Conservation (phyloP, 2,797 vertebrate species). For the Macropodus opercularis region DNA sequence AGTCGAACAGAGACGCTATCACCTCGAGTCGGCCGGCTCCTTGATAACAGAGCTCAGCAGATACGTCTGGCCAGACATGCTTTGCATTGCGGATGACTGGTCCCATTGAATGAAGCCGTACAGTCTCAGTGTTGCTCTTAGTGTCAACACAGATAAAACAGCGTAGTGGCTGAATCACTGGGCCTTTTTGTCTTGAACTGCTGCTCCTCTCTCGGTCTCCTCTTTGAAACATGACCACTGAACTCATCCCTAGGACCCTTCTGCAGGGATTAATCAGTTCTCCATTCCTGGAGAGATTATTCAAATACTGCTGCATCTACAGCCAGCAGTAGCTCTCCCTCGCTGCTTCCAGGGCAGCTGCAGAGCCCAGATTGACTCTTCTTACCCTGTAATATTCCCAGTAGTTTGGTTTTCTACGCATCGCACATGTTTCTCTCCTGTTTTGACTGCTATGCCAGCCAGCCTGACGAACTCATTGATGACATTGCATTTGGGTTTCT, state of each 20-base stretch:
- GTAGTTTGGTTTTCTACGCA: background rate
- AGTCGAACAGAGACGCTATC: constrained; percentile 47
- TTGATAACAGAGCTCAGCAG: constrained; percentile 29
- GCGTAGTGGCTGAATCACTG: too few species aligned
- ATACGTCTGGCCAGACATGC: constrained; percentile 11
- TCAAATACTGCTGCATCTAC: constrained; percentile 74
- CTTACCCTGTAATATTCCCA: background rate
- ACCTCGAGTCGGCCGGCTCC: constrained; percentile 21
- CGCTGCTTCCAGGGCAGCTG: constrained; percentile 18
- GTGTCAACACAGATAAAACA: constrained; percentile 19
- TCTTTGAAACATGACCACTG: constrained; percentile 56
- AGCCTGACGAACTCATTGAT: background rate
- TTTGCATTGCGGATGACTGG: constrained; percentile 23
- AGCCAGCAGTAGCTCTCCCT: constrained; percentile 44
- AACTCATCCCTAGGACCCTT: constrained; percentile 73
- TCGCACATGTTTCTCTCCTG: background rate
- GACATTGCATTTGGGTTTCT: constrained; percentile 19
- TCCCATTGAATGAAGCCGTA: constrained; percentile 23
- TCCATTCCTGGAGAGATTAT: constrained; percentile 84
- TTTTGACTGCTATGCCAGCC: background rate
- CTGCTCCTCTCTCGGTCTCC: constrained; percentile 23
- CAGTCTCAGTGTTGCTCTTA: constrained; percentile 27
- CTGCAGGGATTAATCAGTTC: constrained; percentile 79
- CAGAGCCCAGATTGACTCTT: background rate
- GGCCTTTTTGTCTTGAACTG: constrained; percentile 50